These are phyloP conservation scores for Pollachius pollachius DNA, from an alignment of 2,113 vertebrate genomes.

Conservation along the genomic window DNA sequence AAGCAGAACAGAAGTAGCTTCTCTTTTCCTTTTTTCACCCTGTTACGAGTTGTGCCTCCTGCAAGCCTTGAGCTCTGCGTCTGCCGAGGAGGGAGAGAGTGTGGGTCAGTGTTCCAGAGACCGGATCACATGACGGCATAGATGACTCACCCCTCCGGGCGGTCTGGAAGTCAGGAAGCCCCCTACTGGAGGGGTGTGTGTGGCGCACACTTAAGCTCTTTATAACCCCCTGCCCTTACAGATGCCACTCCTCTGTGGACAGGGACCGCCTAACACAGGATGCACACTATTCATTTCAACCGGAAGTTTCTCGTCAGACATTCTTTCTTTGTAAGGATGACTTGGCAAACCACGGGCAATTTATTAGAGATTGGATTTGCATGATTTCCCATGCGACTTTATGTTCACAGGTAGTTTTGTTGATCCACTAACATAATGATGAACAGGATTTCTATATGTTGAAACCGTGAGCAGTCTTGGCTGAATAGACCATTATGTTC, in stretches of 20 bases:
- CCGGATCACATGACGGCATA: background rate
- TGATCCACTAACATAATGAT: background rate
- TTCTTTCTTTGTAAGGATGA: conserved; percentile 12
- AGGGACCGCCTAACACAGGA: background rate
- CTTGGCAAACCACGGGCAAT: conserved; percentile 30
- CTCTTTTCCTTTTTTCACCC: background rate
- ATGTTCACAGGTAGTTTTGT: background rate
- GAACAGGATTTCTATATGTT: no score
- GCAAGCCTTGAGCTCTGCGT: background rate
- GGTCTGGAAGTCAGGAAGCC: background rate
- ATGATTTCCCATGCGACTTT: background rate
- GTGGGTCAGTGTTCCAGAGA: background rate
- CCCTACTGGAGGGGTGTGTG: background rate
- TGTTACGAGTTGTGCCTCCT: background rate
- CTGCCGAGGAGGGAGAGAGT: background rate
- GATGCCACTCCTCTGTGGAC: background rate
- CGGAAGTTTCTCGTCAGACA: background rate
- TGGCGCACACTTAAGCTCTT: no score
- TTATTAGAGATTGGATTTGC: background rate
- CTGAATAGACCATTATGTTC: no score
- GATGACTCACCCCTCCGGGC: background rate
- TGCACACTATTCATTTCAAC: background rate
- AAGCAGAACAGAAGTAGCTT: background rate
- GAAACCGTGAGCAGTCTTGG: no score
- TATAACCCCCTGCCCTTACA: background rate